Base-by-base conservation (phyloP, 1,140 invertebrate genomes). In the Drosophila tani region DNA sequence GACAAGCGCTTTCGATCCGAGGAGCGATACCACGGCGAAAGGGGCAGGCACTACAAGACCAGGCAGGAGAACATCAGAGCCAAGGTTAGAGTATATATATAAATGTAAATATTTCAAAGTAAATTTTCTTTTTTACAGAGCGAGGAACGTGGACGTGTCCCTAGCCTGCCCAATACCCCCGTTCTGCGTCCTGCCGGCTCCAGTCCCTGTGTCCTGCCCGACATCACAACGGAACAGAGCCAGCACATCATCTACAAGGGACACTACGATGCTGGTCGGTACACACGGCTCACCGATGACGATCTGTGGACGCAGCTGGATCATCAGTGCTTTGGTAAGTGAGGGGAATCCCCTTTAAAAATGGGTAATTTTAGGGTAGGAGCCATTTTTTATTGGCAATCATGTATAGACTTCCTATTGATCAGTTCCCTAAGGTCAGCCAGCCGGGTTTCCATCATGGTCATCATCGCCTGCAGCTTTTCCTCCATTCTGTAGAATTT, bases 1-100 rank as follows among this genome's bases (percentile, higher is more conserved):
- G 96, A 97, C 67, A 97, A 97, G 83, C 94, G 96, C 68, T 97
- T 96, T 85, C 94, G 96, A 14, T 97, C 96, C n/a, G 97, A 97
- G 91, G 96, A 97, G 76, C 94, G 96, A 12, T 94, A 94, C 21
- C 93, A 94, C 55, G 93, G 93, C 0, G 94, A 95, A 65, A 94
- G 96, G 81, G 94, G 95, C 57, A 94, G 96, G 88, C 95, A 95
- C 73, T 95, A 95, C 85, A 94, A 95, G 41, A 94, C 95, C 53
- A 93, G 95, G 70, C 94, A 95, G 45, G 96, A 96, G 76, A 93
- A 93, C 50, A 95, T 96, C 46, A 92, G 96, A 66, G 96, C 96
- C 2, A 97, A 96, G 94, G 95, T 95, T 24, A 12, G 79, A 12
- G 79, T 63, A 64, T 41, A 5, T 5, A 57, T 47, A 14, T 0